phyloP scores from a whole-genome alignment of 2,113 vertebrate genomes.

The Gorsachius goisagi region DNA sequence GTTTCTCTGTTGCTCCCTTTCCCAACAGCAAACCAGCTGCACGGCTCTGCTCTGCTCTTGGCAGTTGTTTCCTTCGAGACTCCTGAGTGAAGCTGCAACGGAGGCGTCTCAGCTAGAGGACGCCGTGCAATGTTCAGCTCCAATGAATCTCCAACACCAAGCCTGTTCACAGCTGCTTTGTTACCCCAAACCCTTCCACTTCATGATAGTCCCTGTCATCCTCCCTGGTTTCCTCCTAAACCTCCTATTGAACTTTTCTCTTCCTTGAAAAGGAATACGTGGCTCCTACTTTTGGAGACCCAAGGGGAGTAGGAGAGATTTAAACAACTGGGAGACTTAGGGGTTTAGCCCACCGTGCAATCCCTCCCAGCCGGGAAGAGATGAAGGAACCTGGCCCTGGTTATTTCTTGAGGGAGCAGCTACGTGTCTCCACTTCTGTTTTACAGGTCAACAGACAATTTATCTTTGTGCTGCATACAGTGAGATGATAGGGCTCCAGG shows the following conservation, averaged over 20 bases:
- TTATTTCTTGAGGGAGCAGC: neutral
- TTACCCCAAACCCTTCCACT: neutral
- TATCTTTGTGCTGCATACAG: neutral
- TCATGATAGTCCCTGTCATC: neutral
- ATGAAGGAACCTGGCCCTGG: neutral
- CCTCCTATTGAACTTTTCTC: neutral
- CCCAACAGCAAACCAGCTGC: neutral
- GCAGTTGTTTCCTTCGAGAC: neutral
- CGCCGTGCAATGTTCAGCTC: neutral
- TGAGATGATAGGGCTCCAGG: neutral
- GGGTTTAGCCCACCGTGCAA: neutral
- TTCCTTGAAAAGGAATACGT: neutral
- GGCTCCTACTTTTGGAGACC: neutral
- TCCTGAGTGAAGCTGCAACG: neutral
- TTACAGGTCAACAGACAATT: neutral
- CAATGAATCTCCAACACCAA: neutral
- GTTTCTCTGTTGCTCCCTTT: neutral
- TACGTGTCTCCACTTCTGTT: neutral
- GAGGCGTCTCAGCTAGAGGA: neutral
- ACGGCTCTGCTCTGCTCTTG: neutral
- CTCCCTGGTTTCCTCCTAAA: neutral
- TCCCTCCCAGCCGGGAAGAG: neutral
- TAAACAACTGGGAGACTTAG: neutral
- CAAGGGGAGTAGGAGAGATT: neutral
- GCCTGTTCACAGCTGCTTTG: neutral